phyloP scores from a whole-genome alignment of 2,113 vertebrate genomes.

The Aldabrachelys gigantea region DNA sequence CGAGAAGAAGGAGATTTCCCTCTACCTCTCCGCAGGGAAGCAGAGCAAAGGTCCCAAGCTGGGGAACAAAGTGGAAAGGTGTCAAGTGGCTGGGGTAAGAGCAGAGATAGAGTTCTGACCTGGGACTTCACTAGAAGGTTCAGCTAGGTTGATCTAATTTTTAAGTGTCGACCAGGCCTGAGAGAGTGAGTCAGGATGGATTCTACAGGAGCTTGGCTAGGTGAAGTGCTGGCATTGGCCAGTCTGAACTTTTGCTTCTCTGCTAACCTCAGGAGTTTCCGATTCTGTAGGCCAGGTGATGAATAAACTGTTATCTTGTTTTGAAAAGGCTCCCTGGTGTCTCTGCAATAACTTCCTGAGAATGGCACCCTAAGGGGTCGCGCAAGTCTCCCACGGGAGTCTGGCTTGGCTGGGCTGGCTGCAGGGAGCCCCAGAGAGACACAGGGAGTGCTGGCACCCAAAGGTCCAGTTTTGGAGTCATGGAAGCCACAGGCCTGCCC shows the following conservation, averaged over 20 bases:
- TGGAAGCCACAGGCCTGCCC: background rate
- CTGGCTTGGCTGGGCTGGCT: background rate
- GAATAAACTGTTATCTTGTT: background rate
- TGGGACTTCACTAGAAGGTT: background rate
- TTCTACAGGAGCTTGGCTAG: background rate
- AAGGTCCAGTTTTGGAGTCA: background rate
- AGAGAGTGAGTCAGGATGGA: background rate
- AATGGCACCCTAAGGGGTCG: background rate
- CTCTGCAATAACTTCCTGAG: background rate
- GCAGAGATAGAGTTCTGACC: too few species aligned
- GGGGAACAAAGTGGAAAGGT: too few species aligned
- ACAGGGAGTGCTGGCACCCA: background rate
- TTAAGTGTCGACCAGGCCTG: background rate
- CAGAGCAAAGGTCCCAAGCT: too few species aligned
- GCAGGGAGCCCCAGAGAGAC: background rate
- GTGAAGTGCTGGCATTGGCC: background rate
- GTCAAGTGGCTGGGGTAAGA: too few species aligned
- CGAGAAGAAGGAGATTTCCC: too few species aligned
- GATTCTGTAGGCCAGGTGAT: background rate
- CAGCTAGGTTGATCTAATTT: background rate
- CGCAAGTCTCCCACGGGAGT: too few species aligned
- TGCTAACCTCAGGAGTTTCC: background rate
- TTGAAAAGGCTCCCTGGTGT: background rate
- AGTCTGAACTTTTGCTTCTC: background rate
- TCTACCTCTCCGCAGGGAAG: too few species aligned